Base-by-base conservation (phyloP, 2,113 vertebrate species). In the Menura novaehollandiae region DNA sequence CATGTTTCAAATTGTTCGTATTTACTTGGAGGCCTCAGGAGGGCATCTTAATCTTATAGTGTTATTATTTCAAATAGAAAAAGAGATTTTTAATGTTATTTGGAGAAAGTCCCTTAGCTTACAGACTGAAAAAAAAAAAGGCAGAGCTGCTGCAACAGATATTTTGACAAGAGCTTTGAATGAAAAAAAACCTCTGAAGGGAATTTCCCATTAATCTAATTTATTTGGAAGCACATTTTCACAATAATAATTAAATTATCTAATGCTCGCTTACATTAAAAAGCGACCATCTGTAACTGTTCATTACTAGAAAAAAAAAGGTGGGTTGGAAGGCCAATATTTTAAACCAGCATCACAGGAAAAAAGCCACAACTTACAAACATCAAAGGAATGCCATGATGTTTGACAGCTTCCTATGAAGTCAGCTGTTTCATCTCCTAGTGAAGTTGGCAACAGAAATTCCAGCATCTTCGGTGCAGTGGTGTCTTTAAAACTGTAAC, bases 181-280 rank as follows among this genome's bases (percentile, higher is more conserved):
- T 93, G 92, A 97, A 96, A 97, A 92, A 97, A 97, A 97, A 97
- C 83, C 88, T 97, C 96, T 95, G 56, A 80, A 96, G 96, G 97
- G 94, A 97, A 97, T 93, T 97, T 92, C 88, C 94, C 88, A 97
- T 97, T 97, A 97, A 96, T 97, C 95, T 91, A 93, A 97, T 98
- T 97, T 97, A 97, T 98, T 98, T 98, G 93, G 91, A 88, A 97
- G 63, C 88, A 95, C 89, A 88, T 96, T 97, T 97, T 96, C 88
- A 92, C 94, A 97, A 96, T 89, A 95, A 96, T 97, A 92, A 95
- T 94, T 85, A 98, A 97, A 97, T 98, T 93, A 96, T 89, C 89
- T 97, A 95, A 95, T 93, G 89, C 93, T 96, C 33, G 33, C 80
- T 96, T 88, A 96, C 89, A 95, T 97, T 97, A 62, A 94, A 95